A percentile compares a stretch with the other conserved stretches of the same genome.
Evolutionary conservation across 2,797 vertebrate species (phyloP).

Genomic region (Cuniculus paca): DNA sequence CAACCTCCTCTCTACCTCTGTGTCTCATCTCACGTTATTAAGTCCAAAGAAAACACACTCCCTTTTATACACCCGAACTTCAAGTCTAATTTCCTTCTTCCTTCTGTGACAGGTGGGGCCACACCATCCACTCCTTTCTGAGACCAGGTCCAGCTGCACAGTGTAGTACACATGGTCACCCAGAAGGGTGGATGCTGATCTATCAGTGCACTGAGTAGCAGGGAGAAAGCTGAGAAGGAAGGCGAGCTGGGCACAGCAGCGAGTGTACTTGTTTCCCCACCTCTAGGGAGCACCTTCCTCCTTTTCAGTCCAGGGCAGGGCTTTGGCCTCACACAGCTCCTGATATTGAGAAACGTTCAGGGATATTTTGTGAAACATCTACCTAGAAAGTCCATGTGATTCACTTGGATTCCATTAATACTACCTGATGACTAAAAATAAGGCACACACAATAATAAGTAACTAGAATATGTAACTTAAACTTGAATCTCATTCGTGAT

Average conservation of each 20-base stretch:
- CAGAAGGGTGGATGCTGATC: accelerated
- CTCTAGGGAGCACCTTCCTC: background rate
- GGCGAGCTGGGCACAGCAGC: background rate
- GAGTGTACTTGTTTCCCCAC: background rate
- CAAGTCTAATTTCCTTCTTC: background rate
- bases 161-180: accelerated
- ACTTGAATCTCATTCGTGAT: background rate
- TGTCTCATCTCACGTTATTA: background rate
- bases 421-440: background rate
- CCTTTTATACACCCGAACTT: background rate
- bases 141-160: accelerated
- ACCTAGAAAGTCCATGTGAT: background rate
- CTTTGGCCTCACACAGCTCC: background rate
- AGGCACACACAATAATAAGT: background rate
- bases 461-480: background rate
- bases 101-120: background rate
- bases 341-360: background rate
- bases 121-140: background rate
- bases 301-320: background rate
- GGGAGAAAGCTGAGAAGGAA: background rate
- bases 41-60: background rate
- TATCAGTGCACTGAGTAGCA: background rate
- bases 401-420: background rate
- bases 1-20: background rate
- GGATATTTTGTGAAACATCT: background rate